Conservation (phyloP, 2,888 invertebrate genomes). For the Leptinotarsa rubiginosa region DNA sequence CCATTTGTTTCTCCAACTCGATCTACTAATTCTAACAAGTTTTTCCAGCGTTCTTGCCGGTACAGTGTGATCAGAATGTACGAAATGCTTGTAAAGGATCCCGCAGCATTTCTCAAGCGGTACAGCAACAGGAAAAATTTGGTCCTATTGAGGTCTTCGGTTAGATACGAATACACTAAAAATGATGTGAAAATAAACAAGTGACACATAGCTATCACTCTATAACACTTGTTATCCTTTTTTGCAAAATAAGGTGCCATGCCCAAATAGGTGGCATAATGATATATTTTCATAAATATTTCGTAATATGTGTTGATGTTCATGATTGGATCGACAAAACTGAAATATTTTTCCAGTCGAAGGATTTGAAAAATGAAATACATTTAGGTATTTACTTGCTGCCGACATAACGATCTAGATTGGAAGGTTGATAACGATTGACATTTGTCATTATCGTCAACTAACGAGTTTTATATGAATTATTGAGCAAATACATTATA, state of each 20-base stretch:
- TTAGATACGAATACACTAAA: slow-evolving; percentile 6
- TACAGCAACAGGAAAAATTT: neutral
- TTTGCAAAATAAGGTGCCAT: neutral
- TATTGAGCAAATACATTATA: too few species aligned
- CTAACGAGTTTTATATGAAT: too few species aligned
- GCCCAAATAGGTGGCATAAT: neutral
- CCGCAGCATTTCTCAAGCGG: neutral
- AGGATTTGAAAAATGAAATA: neutral
- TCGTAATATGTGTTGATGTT: neutral
- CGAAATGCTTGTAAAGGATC: neutral
- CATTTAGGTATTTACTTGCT: neutral
- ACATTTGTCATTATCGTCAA: too few species aligned
- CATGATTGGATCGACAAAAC: neutral
- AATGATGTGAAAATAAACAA: neutral
- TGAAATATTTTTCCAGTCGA: neutral
- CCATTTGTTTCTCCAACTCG: neutral
- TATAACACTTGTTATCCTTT: neutral
- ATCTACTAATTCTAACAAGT: neutral
- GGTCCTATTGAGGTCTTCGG: neutral
- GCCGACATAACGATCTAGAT: neutral
- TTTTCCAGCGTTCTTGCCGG: neutral
- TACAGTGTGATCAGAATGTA: neutral
- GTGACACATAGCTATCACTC: neutral
- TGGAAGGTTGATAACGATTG: too few species aligned
- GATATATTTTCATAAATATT: neutral